Percentiles rank a stretch among this genome's conserved stretches.
These are phyloP conservation scores for Icerya purchasi DNA, from an alignment of 2,888 invertebrate genomes.

Conservation along the genomic window DNA sequence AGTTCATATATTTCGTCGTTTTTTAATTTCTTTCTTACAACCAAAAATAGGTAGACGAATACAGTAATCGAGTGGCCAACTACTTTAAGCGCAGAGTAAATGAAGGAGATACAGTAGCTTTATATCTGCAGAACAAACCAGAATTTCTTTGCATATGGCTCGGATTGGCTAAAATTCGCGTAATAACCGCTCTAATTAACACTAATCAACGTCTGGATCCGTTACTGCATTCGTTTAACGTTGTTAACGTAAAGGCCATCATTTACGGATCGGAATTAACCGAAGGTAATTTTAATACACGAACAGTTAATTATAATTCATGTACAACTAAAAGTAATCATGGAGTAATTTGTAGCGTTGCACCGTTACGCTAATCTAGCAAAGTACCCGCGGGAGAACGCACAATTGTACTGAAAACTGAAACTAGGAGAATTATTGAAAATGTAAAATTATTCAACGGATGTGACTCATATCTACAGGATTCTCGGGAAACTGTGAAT, in stretches of 20 bases:
- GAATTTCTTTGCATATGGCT: slow-evolving; percentile 38
- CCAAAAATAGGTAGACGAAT: slow-evolving; percentile 25
- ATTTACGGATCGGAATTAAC: slow-evolving; percentile 28
- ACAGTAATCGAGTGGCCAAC: slow-evolving; percentile 22
- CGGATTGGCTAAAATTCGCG: slow-evolving; percentile 33
- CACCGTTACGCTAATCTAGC: no score
- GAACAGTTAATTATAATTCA: no score
- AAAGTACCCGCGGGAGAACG: no score
- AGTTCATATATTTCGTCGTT: neutral
- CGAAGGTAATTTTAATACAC: slow-evolving; percentile 22
- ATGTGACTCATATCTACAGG: no score
- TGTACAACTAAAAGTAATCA: no score
- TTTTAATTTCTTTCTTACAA: slow-evolving; percentile 2
- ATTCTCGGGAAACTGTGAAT: no score
- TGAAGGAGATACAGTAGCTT: slow-evolving; percentile 33
- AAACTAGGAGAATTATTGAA: no score
- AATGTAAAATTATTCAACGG: no score
- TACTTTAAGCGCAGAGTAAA: slow-evolving; percentile 19
- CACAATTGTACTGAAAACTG: no score
- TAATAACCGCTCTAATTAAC: slow-evolving; percentile 34
- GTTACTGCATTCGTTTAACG: slow-evolving; percentile 32
- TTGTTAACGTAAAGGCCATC: slow-evolving; percentile 30
- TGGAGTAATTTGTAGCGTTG: no score
- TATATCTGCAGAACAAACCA: slow-evolving; percentile 36
- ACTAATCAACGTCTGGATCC: slow-evolving; percentile 32